phyloP scores from a whole-genome alignment of 1,140 invertebrate genomes.

The Meloidogyne floridensis region DNA sequence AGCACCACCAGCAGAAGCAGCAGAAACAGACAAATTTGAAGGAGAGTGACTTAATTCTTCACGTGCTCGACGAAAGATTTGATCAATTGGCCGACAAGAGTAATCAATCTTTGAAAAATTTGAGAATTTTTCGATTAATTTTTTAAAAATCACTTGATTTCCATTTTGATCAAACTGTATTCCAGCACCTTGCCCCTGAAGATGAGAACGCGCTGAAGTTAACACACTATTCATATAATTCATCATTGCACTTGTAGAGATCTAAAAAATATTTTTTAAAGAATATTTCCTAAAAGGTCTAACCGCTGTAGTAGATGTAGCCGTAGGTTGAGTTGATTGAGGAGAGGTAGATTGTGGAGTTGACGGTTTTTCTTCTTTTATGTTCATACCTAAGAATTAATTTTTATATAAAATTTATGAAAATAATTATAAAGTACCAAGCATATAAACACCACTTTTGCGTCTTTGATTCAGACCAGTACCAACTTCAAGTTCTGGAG shows the following conservation, averaged over 20 bases:
- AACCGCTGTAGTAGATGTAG: constrained; percentile 5
- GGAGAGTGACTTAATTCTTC: constrained; percentile 36
- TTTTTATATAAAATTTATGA: constrained; percentile 12
- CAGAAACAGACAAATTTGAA: constrained; percentile 2
- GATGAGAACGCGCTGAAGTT: constrained; percentile 47
- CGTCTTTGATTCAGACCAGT: constrained; percentile 34
- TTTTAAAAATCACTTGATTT: constrained; percentile 27
- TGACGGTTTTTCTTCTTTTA: constrained; percentile 33
- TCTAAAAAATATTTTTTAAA: background rate
- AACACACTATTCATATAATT: constrained; percentile 53
- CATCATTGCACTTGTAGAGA: constrained; percentile 42
- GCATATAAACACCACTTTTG: constrained; percentile 50
- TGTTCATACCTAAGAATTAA: constrained; percentile 27
- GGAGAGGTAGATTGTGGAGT: constrained; percentile 5
- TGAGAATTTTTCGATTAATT: background rate
- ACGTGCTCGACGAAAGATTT: constrained; percentile 53
- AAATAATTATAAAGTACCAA: constrained; percentile 33
- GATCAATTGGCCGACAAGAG: constrained; percentile 53
- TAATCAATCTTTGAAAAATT: constrained; percentile 46
- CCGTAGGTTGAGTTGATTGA: background rate
- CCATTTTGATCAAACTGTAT: constrained; percentile 50
- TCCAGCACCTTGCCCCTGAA: constrained; percentile 48
- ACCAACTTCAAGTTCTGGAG: constrained; percentile 21
- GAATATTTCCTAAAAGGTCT: background rate
- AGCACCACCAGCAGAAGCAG: background rate